phyloP scores from a whole-genome alignment of 2,888 invertebrate genomes.

The Augiades crinisus region DNA sequence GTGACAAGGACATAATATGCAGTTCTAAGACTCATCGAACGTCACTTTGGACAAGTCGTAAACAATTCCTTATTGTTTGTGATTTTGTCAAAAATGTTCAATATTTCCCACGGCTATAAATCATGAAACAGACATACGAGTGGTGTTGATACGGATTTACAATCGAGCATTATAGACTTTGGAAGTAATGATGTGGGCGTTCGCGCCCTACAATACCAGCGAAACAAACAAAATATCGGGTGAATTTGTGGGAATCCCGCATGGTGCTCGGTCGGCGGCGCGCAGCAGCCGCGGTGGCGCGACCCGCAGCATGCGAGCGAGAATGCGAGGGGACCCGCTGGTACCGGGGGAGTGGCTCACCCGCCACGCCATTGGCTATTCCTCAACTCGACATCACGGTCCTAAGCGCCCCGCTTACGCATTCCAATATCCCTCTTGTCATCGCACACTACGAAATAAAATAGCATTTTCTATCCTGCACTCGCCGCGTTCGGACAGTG shows the following conservation, averaged over 20 bases:
- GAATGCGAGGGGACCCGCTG: constrained; percentile 34
- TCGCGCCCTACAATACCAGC: constrained; percentile 61
- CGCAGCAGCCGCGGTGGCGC: constrained; percentile 36
- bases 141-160: constrained; percentile 75
- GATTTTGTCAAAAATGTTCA: background rate
- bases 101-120: constrained; percentile 76
- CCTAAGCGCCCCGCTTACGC: constrained; percentile 55
- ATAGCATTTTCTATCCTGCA: constrained; percentile 43
- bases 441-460: constrained; percentile 49
- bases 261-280: constrained; percentile 46
- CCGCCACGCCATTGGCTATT: constrained; percentile 51
- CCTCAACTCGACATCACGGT: constrained; percentile 35
- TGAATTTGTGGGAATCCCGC: constrained; percentile 77
- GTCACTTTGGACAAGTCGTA: background rate
- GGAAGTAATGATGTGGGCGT: constrained; percentile 78
- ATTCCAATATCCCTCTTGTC: constrained; percentile 51
- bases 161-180: constrained; percentile 71
- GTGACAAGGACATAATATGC: too few relatives aligned
- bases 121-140: constrained; percentile 67
- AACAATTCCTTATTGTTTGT: background rate
- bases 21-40: background rate
- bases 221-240: constrained; percentile 68
- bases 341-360: constrained; percentile 48
- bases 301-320: constrained; percentile 40
- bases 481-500: constrained; percentile 43